Percentiles rank a stretch among this genome's conserved stretches.
Evolutionary conservation across 2,113 vertebrate genomes (phyloP).

Genomic region (Greenwoodochromis staneri): DNA sequence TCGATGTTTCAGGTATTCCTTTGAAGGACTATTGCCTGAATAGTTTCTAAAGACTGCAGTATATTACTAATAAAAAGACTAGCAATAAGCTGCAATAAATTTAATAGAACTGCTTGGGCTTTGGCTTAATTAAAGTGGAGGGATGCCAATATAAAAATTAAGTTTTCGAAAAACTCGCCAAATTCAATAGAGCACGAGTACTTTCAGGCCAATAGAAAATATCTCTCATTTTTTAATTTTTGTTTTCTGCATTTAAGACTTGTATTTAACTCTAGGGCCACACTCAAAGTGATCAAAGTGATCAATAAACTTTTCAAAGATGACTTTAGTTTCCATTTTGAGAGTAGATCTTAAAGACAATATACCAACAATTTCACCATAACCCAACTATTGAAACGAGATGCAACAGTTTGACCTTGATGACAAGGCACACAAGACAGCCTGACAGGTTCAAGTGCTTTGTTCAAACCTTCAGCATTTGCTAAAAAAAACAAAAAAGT

Average conservation of each 20-base stretch:
- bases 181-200: not conserved
- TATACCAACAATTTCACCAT: not conserved
- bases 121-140: not conserved
- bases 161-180: not conserved
- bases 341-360: not conserved
- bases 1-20: not conserved
- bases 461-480: not conserved
- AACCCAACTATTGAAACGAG: not conserved
- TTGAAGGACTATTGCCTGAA: not conserved
- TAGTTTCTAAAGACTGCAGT: not conserved
- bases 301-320: not conserved
- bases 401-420: not conserved
- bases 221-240: not conserved
- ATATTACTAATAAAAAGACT: not conserved
- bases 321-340: not conserved
- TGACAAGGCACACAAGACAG: not conserved
- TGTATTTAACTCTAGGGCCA: not conserved
- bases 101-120: not conserved
- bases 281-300: not conserved
- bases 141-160: not conserved
- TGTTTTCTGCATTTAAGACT: not conserved
- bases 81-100: not conserved
- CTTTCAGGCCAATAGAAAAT: not conserved
- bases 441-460: not conserved
- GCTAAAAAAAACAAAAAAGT: not conserved